A percentile compares a stretch with the other conserved stretches of the same genome.
These are phyloP conservation scores for Sylvietta virens DNA, from an alignment of 2,113 vertebrate genomes.

Conservation along the genomic window DNA sequence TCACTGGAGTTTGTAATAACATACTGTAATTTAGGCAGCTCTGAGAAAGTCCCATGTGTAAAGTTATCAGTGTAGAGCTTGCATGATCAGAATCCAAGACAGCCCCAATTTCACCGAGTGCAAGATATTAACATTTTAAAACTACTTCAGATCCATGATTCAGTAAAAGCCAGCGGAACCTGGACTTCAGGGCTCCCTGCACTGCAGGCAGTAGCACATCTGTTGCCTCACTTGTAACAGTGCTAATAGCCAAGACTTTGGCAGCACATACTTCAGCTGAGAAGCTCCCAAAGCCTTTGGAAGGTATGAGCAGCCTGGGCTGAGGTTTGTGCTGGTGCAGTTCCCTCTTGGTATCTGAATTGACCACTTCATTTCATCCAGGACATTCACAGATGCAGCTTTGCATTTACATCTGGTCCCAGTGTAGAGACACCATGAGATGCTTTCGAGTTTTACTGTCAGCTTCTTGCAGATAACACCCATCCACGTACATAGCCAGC, in stretches of 20 bases:
- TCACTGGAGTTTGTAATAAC: slow-evolving; percentile 42
- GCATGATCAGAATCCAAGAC: slow-evolving; percentile 48
- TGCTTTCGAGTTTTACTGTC: not conserved
- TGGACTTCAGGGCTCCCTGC: not conserved
- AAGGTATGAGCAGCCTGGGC: not conserved
- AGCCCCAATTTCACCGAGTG: not conserved
- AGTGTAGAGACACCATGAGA: not conserved
- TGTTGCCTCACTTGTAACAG: slow-evolving; percentile 11
- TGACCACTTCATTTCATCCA: not conserved
- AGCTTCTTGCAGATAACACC: not conserved
- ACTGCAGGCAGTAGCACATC: slow-evolving; percentile 26
- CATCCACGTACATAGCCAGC: not conserved
- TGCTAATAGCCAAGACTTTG: not conserved
- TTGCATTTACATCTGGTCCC: not conserved
- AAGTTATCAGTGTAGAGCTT: slow-evolving; percentile 2
- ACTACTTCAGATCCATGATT: not conserved
- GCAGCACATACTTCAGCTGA: not conserved
- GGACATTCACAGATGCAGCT: not conserved
- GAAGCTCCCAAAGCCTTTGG: not conserved
- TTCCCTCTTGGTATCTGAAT: not conserved
- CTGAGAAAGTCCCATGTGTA: slow-evolving; percentile 22
- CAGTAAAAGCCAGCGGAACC: not conserved
- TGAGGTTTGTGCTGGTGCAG: not conserved
- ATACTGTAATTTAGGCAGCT: slow-evolving; percentile 42
- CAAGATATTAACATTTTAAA: slow-evolving; percentile 40